These are phyloP conservation scores for Natrix natrix DNA, from an alignment of 2,797 vertebrate genomes.

Conservation along the genomic window DNA sequence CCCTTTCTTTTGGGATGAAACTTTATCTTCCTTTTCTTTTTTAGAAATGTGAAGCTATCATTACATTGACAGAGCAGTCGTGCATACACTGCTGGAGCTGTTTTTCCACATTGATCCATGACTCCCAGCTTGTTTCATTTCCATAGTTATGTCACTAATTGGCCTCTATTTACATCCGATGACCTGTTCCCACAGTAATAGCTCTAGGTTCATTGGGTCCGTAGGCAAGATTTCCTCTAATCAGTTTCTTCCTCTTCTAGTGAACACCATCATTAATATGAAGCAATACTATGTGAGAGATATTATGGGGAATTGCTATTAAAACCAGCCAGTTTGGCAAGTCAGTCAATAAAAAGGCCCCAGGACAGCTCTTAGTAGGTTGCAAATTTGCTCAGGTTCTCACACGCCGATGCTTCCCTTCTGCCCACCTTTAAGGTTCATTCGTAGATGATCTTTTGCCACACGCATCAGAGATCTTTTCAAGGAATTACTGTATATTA, in stretches of 20 bases:
- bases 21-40: neutral
- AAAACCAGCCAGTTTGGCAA: neutral
- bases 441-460: neutral
- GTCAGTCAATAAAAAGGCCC: neutral
- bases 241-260: neutral
- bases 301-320: slow-evolving; percentile 19
- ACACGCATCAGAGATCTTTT: neutral
- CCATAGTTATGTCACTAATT: neutral
- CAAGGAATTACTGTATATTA: neutral
- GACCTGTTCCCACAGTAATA: neutral
- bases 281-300: neutral
- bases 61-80: neutral
- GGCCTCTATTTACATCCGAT: neutral
- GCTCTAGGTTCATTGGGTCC: neutral
- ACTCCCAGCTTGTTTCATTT: neutral
- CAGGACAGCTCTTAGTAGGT: neutral
- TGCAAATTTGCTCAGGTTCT: neutral
- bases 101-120: neutral
- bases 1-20: neutral
- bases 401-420: neutral
- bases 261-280: neutral
- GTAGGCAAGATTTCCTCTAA: neutral
- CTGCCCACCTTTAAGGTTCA: neutral
- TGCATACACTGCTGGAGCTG: neutral
- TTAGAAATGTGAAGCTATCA: neutral